Base-by-base conservation (phyloP, 2,113 vertebrate species). In the Odontophorus gujanensis region DNA sequence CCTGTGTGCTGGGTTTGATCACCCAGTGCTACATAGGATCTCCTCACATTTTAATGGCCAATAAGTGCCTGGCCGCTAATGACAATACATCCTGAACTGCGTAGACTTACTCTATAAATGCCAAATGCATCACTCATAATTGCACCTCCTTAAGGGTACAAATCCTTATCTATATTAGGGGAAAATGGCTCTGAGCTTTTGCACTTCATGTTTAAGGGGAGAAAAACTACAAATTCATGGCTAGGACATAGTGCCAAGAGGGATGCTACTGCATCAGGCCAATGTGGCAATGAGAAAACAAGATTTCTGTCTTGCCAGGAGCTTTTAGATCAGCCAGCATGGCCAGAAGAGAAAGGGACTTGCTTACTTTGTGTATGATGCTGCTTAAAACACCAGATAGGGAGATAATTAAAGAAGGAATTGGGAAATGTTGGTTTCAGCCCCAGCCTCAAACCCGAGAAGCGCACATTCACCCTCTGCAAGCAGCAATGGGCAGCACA, bases 31-130 rank as follows among this genome's bases (percentile, higher is more conserved):
- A 8, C 4, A 5, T 28, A 78, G 43, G 38, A 55, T 90, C 69
- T 77, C 76, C 40, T 57, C 77, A 30, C 89, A 66, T 76, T 91
- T 93, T 89, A 73, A 81, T 45, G 67, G 69, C 78, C 85, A 85
- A 7, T 1, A 81, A 85, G 81, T n/a, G 47, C 25, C 81, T 69
- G 87, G 34, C 78, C 78, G 48, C 74, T 72, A 47, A 57, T 36
- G 63, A 55, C 77, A 82, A 65, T 8, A 26, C 43, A 51, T 25
- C 68, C 83, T 50, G 17, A 90, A 67, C 45, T 0, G 0, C 62
- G 28, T 32, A 43, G 51, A 36, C 36, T 66, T 80, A 13, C 71
- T n/a, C 76, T 78, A 42, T 15, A 88, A 90, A 94, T 78, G 80
- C 89, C 89, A 95, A 90, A 74, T 0, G 2, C 2, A 6, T 32